Evolutionary conservation across 2,797 vertebrate genomes (phyloP).

Genomic region (Apogon talboti): DNA sequence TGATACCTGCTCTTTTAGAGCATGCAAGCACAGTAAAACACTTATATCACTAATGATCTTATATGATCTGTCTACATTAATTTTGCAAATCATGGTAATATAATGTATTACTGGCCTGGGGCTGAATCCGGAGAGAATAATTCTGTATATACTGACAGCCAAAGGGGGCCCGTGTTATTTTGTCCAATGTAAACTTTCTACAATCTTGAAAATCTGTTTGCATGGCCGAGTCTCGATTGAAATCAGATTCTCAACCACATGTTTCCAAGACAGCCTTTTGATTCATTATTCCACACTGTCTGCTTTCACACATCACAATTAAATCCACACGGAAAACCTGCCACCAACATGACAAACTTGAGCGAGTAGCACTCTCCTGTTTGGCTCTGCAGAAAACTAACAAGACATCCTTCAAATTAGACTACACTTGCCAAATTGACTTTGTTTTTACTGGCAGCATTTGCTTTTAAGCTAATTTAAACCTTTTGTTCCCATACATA

Average conservation of each 20-base stretch:
- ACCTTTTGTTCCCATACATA: neutral
- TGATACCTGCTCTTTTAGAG: neutral
- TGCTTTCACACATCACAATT: neutral
- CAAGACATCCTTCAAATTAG: neutral
- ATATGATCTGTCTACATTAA: too few relatives aligned
- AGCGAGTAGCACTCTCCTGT: conserved; percentile 1
- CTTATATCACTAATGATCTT: neutral
- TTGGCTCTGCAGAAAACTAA: conserved; percentile 9
- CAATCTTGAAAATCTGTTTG: neutral
- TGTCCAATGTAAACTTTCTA: neutral
- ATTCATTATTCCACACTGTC: neutral
- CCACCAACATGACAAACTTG: neutral
- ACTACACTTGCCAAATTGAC: neutral
- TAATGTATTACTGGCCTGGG: too few relatives aligned
- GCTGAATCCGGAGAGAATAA: neutral
- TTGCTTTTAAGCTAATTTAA: neutral
- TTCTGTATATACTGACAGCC: neutral
- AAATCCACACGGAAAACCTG: neutral
- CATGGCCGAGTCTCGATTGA: neutral
- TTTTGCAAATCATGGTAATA: neutral
- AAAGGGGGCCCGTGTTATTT: neutral
- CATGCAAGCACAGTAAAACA: neutral
- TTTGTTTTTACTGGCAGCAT: conserved; percentile 5
- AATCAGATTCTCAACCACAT: conserved; percentile 17
- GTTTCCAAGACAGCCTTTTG: neutral